Conservation (phyloP, 2,797 vertebrate species). For the Borostomias antarcticus region DNA sequence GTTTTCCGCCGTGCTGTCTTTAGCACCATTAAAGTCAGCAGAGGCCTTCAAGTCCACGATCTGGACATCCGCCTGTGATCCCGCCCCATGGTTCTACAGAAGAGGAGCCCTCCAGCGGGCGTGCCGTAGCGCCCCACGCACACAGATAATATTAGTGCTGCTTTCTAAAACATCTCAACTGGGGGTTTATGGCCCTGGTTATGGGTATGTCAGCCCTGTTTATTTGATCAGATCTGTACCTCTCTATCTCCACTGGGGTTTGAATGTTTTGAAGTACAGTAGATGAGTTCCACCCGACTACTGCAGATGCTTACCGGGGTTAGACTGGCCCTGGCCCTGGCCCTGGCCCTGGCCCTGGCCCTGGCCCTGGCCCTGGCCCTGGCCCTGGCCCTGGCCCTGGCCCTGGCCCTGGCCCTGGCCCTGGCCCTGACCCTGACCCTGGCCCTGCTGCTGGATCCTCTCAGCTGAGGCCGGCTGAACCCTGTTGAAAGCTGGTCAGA, state of each 20-base stretch:
- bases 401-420: slow-evolving; percentile 43
- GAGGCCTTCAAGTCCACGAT: too few species aligned
- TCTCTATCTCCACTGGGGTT: not conserved
- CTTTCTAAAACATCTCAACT: slow-evolving; percentile 45
- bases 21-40: slow-evolving; percentile 9
- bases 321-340: slow-evolving; percentile 65
- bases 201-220: too few species aligned
- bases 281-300: slow-evolving; percentile 24
- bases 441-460: slow-evolving; percentile 63
- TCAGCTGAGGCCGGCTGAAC: slow-evolving; percentile 71
- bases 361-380: slow-evolving; percentile 7
- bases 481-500: slow-evolving; percentile 76
- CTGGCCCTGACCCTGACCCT: slow-evolving; percentile 26
- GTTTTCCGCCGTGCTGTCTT: slow-evolving; percentile 1
- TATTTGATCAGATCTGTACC: slow-evolving; percentile 41
- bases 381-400: slow-evolving; percentile 47
- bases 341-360: slow-evolving; percentile 23
- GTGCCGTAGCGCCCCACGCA: slow-evolving; percentile 31
- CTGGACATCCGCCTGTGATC: slow-evolving; percentile 23
- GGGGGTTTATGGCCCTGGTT: slow-evolving; percentile 26
- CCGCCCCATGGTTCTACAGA: slow-evolving; percentile 9
- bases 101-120: slow-evolving; percentile 21
- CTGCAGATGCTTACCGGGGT: slow-evolving; percentile 76
- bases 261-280: slow-evolving; percentile 15
- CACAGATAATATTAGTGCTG: slow-evolving; percentile 48